Conservation (phyloP, 2,888 invertebrate genomes). For the Heliconius charithonia region DNA sequence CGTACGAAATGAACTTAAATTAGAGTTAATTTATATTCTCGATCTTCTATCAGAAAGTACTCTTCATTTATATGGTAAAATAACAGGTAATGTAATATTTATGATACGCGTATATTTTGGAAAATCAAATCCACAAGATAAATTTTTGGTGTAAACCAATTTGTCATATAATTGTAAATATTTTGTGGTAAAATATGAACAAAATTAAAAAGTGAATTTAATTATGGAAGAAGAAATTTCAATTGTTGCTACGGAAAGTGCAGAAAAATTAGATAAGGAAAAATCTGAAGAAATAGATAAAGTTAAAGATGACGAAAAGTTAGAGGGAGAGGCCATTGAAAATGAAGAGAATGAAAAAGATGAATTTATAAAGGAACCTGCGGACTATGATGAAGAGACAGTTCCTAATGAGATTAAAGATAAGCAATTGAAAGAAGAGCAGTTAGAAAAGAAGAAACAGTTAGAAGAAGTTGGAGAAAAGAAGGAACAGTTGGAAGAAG, state of each 20-base stretch:
- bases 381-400: conserved; percentile 37
- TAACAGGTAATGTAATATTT: conserved; percentile 68
- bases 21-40: conserved; percentile 65
- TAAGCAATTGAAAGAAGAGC: conserved; percentile 47
- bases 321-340: conserved; percentile 47
- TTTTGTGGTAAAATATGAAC: neutral
- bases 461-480: conserved; percentile 47
- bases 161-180: conserved; percentile 6
- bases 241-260: conserved; percentile 24
- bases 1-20: conserved; percentile 62
- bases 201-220: conserved; percentile 30
- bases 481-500: conserved; percentile 48
- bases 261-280: conserved; percentile 14
- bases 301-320: neutral
- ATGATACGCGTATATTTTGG: conserved; percentile 63
- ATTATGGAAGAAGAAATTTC: conserved; percentile 40
- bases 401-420: conserved; percentile 45
- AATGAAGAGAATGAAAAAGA: conserved; percentile 38
- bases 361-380: conserved; percentile 35
- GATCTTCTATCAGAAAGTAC: conserved; percentile 66
- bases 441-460: conserved; percentile 51
- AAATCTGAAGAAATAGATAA: conserved; percentile 3
- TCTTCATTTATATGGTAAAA: conserved; percentile 67
- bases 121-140: conserved; percentile 65
- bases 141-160: conserved; percentile 62